Conservation (phyloP, 2,888 invertebrate genomes). For the Apotomis turbidana region DNA sequence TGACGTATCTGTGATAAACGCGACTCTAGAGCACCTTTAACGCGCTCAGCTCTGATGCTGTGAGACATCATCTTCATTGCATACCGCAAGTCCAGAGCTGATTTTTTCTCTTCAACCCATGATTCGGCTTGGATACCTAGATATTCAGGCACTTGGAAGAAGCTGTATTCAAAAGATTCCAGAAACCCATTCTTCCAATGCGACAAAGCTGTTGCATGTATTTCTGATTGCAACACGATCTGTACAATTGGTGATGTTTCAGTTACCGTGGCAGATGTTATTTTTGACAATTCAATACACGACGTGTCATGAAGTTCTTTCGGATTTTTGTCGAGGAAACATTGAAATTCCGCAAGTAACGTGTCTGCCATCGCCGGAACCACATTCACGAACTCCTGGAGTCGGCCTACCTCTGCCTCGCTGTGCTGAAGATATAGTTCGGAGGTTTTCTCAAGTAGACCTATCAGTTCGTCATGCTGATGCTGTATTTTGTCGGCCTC, state of each 20-base stretch:
- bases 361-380: constrained; percentile 55
- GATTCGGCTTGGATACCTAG: constrained; percentile 58
- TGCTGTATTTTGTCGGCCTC: constrained; percentile 64
- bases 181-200: constrained; percentile 74
- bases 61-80: constrained; percentile 68
- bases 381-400: constrained; percentile 67
- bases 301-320: constrained; percentile 44
- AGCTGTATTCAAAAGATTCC: constrained; percentile 65
- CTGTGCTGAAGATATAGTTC: constrained; percentile 62
- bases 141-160: constrained; percentile 60
- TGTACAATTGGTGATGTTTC: constrained; percentile 52
- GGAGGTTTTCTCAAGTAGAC: constrained; percentile 57
- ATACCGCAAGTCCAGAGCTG: constrained; percentile 62
- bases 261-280: neutral
- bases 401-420: constrained; percentile 60
- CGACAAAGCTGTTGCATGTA: constrained; percentile 60
- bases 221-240: constrained; percentile 63
- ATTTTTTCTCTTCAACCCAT: constrained; percentile 66
- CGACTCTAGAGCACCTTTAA: constrained; percentile 58
- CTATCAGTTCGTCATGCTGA: constrained; percentile 52
- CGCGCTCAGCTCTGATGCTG: constrained; percentile 64
- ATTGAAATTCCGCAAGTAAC: constrained; percentile 65
- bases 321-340: constrained; percentile 67
- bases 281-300: neutral
- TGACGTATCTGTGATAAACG: constrained; percentile 62